phyloP scores from a whole-genome alignment of 2,797 vertebrate genomes.

The Odontamblyopus rebecca region DNA sequence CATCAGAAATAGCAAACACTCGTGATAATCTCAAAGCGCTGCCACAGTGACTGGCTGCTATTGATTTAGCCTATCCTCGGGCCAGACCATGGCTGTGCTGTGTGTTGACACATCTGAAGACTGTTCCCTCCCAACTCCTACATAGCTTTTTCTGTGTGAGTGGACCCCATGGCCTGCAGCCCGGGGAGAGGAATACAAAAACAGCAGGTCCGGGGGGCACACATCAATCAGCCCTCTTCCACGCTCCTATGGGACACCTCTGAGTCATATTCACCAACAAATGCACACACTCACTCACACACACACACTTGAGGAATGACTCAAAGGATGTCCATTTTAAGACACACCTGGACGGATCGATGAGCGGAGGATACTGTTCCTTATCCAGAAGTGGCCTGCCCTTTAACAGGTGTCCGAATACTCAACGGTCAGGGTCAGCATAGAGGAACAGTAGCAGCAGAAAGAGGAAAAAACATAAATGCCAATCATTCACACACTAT shows the following conservation, averaged over 20 bases:
- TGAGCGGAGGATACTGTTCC: slow-evolving; percentile 41
- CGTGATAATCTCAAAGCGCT: slow-evolving; percentile 49
- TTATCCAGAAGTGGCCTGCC: slow-evolving; percentile 46
- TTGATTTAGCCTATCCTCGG: slow-evolving; percentile 65
- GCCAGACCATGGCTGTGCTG: slow-evolving; percentile 58
- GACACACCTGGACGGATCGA: slow-evolving; percentile 69
- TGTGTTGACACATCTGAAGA: slow-evolving; percentile 74
- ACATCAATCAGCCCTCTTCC: slow-evolving; percentile 72
- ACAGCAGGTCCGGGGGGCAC: slow-evolving; percentile 66
- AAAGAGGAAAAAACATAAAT: slow-evolving; percentile 18
- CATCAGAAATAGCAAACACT: slow-evolving; percentile 62
- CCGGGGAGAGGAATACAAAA: slow-evolving; percentile 71
- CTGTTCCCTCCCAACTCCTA: slow-evolving; percentile 70
- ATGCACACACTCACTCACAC: slow-evolving; percentile 21
- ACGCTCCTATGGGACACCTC: slow-evolving; percentile 54
- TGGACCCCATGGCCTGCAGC: slow-evolving; percentile 68
- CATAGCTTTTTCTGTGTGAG: slow-evolving; percentile 57
- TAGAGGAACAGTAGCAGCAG: slow-evolving; percentile 21
- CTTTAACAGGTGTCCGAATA: slow-evolving; percentile 51
- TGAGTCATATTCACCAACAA: slow-evolving; percentile 60
- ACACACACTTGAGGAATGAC: slow-evolving; percentile 43
- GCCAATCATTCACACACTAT: slow-evolving; percentile 48
- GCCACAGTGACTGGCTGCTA: slow-evolving; percentile 61
- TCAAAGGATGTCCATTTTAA: slow-evolving; percentile 68
- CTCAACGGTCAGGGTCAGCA: slow-evolving; percentile 36